Evolutionary conservation across 2,888 invertebrate genomes (phyloP).

Genomic region (Morpho achilles): DNA sequence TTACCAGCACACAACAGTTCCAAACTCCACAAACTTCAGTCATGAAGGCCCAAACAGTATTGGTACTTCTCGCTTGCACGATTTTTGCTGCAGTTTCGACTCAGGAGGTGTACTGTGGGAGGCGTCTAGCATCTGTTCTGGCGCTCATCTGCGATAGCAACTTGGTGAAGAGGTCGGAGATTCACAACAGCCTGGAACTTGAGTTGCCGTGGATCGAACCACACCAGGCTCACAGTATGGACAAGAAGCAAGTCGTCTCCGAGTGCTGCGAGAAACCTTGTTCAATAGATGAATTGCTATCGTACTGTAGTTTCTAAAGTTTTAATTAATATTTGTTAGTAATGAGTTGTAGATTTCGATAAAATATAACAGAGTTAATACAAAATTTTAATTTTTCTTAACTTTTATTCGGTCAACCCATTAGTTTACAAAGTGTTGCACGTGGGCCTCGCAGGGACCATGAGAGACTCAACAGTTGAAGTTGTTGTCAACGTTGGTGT

Average conservation of each 20-base stretch:
- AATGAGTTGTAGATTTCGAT: not conserved
- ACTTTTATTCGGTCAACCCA: conserved; percentile 1
- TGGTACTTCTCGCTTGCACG: not conserved
- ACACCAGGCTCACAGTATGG: conserved; percentile 29
- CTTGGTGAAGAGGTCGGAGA: conserved; percentile 23
- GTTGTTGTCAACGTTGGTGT: not conserved
- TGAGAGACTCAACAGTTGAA: too few species aligned
- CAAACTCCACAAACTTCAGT: not conserved
- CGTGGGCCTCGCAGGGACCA: too few species aligned
- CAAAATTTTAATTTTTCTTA: not conserved
- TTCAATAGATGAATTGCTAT: conserved; percentile 19
- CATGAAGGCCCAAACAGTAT: not conserved
- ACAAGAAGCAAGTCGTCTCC: conserved; percentile 36
- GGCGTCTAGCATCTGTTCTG: conserved; percentile 28
- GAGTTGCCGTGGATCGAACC: conserved; percentile 34
- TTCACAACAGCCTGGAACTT: conserved; percentile 1
- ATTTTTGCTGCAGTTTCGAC: not conserved
- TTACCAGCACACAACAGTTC: not conserved
- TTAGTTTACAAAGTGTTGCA: not conserved
- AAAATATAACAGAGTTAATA: not conserved
- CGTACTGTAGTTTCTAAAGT: conserved; percentile 18
- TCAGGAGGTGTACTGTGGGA: conserved; percentile 11
- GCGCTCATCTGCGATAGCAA: conserved; percentile 26
- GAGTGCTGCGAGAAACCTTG: conserved; percentile 45
- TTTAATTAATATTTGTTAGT: not conserved